A percentile compares a stretch with the other conserved stretches of the same genome.
These are phyloP conservation scores for Leontopithecus rosalia DNA, from an alignment of 2,797 vertebrate species.

Conservation along the genomic window DNA sequence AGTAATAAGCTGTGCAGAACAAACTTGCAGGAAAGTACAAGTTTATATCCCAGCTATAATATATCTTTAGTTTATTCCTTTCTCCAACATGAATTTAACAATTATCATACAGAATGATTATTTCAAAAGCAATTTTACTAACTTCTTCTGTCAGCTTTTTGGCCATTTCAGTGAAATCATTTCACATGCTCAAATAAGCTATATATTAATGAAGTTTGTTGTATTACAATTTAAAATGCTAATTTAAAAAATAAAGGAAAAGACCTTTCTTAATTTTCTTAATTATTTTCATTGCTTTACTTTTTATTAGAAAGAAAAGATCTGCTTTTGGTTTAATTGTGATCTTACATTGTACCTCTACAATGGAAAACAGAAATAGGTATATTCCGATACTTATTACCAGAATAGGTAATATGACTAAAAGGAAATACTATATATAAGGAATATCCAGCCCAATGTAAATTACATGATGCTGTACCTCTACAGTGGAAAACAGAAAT, in stretches of 20 bases:
- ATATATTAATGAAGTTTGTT: neutral
- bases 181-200: neutral
- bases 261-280: slow-evolving; percentile 1
- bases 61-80: neutral
- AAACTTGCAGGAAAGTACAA: neutral
- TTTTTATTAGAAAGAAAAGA: neutral
- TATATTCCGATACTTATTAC: neutral
- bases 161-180: neutral
- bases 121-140: slow-evolving; percentile 5
- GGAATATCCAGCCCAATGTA: neutral
- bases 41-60: neutral
- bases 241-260: slow-evolving; percentile 3
- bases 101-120: neutral
- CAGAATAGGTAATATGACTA: neutral
- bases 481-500: slow-evolving; percentile 22
- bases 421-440: neutral
- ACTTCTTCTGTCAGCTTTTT: neutral
- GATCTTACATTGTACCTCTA: neutral
- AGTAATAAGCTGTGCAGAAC: neutral
- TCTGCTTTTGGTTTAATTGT: slow-evolving; percentile 35
- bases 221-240: slow-evolving; percentile 2
- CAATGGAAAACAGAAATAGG: slow-evolving; percentile 17
- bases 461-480: neutral
- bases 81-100: neutral
- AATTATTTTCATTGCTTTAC: slow-evolving; percentile 23